Conservation (phyloP, 2,797 vertebrate species). For the Semotilus atromaculatus region DNA sequence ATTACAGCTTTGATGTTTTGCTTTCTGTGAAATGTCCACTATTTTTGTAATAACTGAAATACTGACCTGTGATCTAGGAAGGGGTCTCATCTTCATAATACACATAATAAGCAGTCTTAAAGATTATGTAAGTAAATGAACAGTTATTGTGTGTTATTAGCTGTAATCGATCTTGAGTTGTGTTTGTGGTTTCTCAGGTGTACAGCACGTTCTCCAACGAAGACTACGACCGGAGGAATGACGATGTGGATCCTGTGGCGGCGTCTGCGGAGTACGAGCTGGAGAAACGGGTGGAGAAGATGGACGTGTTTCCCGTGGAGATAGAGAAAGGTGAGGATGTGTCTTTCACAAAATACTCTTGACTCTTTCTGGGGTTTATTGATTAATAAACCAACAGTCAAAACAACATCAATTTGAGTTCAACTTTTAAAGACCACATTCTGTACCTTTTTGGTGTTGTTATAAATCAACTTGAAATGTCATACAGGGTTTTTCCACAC, state of each 20-base stretch:
- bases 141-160: background rate
- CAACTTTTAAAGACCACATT: background rate
- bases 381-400: background rate
- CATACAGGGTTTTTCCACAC: background rate
- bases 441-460: background rate
- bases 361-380: background rate
- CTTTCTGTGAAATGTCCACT: background rate
- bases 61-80: background rate
- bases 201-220: constrained; percentile 93
- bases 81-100: background rate
- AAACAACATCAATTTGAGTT: background rate
- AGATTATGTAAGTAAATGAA: background rate
- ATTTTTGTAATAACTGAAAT: background rate
- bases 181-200: constrained; percentile 75
- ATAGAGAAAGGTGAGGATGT: constrained; percentile 83
- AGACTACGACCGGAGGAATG: constrained; percentile 92
- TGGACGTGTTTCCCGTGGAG: constrained; percentile 95
- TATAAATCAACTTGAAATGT: background rate
- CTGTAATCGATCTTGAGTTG: background rate
- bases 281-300: constrained; percentile 94
- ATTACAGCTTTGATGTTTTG: constrained; percentile 28
- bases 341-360: background rate
- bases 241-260: constrained; percentile 92
- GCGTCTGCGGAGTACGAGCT: constrained; percentile 93
- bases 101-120: background rate